phyloP scores from a whole-genome alignment of 2,888 invertebrate species.

The Aleiodes testaceus region DNA sequence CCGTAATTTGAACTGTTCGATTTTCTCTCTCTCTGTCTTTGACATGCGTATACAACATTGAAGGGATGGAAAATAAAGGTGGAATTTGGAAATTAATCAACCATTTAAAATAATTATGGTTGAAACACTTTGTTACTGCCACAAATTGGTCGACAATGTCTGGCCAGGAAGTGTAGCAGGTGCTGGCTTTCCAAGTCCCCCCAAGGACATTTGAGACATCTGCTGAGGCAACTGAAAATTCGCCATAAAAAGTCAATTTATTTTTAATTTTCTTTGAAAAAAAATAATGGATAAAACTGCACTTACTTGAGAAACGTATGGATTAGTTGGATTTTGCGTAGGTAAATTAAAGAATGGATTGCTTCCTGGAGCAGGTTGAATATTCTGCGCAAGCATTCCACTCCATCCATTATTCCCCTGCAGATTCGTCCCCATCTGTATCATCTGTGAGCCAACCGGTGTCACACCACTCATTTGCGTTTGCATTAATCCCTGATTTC shows the following conservation, averaged over 20 bases:
- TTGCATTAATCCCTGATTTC: constrained; percentile 62
- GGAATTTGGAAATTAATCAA: constrained; percentile 56
- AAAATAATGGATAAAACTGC: too few species aligned
- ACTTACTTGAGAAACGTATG: constrained; percentile 61
- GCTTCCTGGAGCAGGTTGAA: constrained; percentile 70
- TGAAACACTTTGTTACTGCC: constrained; percentile 67
- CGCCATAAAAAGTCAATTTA: constrained; percentile 30
- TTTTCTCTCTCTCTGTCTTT: too few species aligned
- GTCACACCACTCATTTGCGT: constrained; percentile 60
- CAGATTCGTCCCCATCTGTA: constrained; percentile 62
- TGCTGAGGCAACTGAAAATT: constrained; percentile 73
- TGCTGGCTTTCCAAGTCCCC: constrained; percentile 61
- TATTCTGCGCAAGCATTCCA: constrained; percentile 65
- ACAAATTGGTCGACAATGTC: constrained; percentile 70
- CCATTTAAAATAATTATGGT: constrained; percentile 52
- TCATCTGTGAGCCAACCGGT: constrained; percentile 58
- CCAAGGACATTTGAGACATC: constrained; percentile 74
- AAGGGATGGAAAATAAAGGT: not conserved
- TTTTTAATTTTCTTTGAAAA: not conserved
- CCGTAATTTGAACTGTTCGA: too few species aligned
- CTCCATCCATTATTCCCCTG: constrained; percentile 69
- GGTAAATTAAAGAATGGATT: constrained; percentile 71
- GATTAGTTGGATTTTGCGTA: constrained; percentile 57
- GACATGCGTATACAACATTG: too few species aligned
- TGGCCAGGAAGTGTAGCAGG: constrained; percentile 64